Evolutionary conservation across 2,113 vertebrate species (phyloP), one percentile per base, ranked within the genome.

Genomic region (Argyrosomus japonicus): DNA sequence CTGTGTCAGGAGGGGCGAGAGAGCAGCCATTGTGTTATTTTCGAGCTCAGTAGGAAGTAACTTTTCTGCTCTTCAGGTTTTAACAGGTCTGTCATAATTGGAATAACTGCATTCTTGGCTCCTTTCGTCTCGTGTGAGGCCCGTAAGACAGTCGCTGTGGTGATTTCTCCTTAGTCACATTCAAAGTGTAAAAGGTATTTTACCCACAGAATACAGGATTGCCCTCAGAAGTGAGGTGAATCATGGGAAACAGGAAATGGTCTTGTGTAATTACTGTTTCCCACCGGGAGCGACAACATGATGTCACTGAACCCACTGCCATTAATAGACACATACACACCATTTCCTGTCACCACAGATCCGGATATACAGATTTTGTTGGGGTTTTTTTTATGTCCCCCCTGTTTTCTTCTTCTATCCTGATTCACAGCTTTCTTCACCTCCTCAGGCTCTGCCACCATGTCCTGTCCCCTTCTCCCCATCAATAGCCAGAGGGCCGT

Each of bases 201-300:
- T 87, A 67, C 25, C 71, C 61, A 65, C 71, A 85, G 76, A 84
- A 87, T 79, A 51, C 79, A 79, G 83, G 80, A 88, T 85, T 86
- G 76, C 83, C 82, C 82, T 80, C 77, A 87, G 40, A 67, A n/a
- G 64, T 72, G 69, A 70, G 27, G 60, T 79, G 69, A 65, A 56
- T 53, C 84, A 92, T 92, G 87, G 91, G 91, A 93, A 91, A 91
- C 93, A 95, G 95, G 94, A 95, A 94, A 92, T 90, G 85, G 82
- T 89, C 77, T 19, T 51, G 68, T 89, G 85, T 85, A 92, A 90
- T 91, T 85, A 81, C 57, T 67, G 80, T 80, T 85, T 90, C 87
- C 89, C 90, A 88, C 29, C 5, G 79, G 89, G 85, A 85, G 58
- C 76, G 1, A 89, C 87, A 81, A 68, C 86, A 81, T 88, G 86